Evolutionary conservation across 1,140 invertebrate species (phyloP).

Genomic region (Yoshiicerus persimilis): DNA sequence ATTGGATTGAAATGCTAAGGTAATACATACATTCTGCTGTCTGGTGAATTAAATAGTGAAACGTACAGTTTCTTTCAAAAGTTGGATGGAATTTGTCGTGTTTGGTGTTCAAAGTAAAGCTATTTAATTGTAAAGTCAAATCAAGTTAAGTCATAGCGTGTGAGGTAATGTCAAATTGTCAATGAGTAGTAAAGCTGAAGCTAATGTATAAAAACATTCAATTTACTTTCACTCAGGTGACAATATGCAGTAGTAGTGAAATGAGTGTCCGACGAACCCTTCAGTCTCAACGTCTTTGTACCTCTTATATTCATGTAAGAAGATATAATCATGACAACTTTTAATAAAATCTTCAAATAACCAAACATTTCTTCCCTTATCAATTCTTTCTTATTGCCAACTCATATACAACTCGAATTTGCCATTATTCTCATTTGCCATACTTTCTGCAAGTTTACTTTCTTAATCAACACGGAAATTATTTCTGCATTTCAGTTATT

Average conservation of each 20-base stretch:
- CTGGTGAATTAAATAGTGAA: background rate
- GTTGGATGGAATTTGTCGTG: background rate
- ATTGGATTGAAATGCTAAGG: background rate
- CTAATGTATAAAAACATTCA: background rate
- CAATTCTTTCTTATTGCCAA: background rate
- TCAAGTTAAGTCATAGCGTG: background rate
- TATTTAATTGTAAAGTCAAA: background rate
- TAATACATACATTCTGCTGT: background rate
- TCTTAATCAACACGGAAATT: no score
- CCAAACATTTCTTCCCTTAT: background rate
- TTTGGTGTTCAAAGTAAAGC: background rate
- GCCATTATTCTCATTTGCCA: background rate
- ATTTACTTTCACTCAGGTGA: background rate
- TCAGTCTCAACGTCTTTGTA: slow-evolving; percentile 39
- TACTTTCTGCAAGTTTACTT: no score
- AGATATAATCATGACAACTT: slow-evolving; percentile 34
- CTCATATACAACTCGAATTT: background rate
- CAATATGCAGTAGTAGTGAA: background rate
- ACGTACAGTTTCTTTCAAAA: background rate
- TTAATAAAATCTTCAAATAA: slow-evolving; percentile 38
- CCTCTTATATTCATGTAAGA: slow-evolving; percentile 38
- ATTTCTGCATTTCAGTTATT: no score
- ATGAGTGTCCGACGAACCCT: slow-evolving; percentile 18
- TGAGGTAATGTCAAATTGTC: slow-evolving; percentile 8
- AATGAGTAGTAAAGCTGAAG: background rate